These are phyloP conservation scores for Asteroscopus sphinx DNA, from an alignment of 2,888 invertebrate genomes.

Conservation along the genomic window DNA sequence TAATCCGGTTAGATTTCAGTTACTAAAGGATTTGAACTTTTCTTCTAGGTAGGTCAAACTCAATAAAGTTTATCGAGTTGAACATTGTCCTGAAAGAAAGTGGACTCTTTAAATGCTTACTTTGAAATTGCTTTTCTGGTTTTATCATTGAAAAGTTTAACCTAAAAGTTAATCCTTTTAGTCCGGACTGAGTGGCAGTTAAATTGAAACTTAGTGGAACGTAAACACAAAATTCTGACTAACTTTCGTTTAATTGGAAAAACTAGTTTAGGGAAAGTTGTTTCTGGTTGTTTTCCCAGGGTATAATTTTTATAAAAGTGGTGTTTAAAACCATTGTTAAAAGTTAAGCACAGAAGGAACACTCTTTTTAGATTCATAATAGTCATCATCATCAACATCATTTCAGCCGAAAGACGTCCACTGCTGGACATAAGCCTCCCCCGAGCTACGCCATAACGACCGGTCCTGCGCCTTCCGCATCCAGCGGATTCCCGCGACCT, in stretches of 20 bases:
- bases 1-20: constrained; percentile 6
- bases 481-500: too few species aligned
- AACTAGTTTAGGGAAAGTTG: neutral
- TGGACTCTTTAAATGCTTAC: constrained; percentile 5
- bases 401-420: too few species aligned
- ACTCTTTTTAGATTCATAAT: too few species aligned
- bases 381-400: too few species aligned
- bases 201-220: constrained; percentile 28
- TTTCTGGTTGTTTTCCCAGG: constrained; percentile 6
- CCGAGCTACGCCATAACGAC: too few species aligned
- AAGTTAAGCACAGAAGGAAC: too few species aligned
- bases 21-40: constrained; percentile 6
- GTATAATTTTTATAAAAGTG: constrained; percentile 1
- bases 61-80: constrained; percentile 22
- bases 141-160: constrained; percentile 20
- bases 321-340: too few species aligned
- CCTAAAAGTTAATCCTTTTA: constrained; percentile 13
- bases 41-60: constrained; percentile 4
- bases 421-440: too few species aligned
- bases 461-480: too few species aligned
- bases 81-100: constrained; percentile 12
- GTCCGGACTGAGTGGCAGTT: constrained; percentile 10
- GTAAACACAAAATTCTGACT: constrained; percentile 7
- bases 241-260: constrained; percentile 30
- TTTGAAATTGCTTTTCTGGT: constrained; percentile 42